These are phyloP conservation scores for Toxotes jaculatrix DNA, from an alignment of 2,113 vertebrate species.

Conservation along the genomic window DNA sequence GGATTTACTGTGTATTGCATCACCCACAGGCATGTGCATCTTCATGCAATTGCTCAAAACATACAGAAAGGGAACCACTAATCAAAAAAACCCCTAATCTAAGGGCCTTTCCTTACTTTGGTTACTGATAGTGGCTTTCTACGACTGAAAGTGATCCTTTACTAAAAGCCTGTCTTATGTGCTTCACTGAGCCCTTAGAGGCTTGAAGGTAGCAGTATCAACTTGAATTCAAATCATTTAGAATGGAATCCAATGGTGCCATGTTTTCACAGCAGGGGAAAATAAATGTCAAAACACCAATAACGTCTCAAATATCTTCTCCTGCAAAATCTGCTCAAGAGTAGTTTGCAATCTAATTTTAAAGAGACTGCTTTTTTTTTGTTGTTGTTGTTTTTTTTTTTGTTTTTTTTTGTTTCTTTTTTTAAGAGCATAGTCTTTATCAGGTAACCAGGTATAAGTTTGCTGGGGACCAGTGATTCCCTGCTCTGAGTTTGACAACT, in stretches of 20 bases:
- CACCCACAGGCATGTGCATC: too few species aligned
- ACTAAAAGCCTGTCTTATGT: neutral
- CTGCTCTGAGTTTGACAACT: conserved; percentile 34
- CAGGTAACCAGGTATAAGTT: conserved; percentile 31
- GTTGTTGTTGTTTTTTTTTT: neutral
- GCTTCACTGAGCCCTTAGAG: neutral
- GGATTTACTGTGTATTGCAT: too few species aligned
- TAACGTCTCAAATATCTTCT: conserved; percentile 6
- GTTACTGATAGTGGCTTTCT: neutral
- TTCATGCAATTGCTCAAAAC: too few species aligned
- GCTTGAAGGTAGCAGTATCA: neutral
- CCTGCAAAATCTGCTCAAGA: conserved; percentile 19
- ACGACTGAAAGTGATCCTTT: neutral
- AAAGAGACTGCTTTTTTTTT: neutral
- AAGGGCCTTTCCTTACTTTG: too few species aligned
- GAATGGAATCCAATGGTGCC: neutral
- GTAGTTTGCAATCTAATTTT: conserved; percentile 12
- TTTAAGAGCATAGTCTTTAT: neutral
- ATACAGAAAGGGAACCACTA: too few species aligned
- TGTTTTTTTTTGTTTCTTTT: neutral
- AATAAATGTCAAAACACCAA: neutral
- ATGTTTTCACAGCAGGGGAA: neutral
- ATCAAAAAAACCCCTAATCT: too few species aligned
- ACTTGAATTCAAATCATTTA: neutral
- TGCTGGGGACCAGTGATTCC: neutral